Percentiles rank a stretch among this genome's conserved stretches.
Conservation (phyloP, 2,113 vertebrate genomes). For the Thunnus maccoyii region DNA sequence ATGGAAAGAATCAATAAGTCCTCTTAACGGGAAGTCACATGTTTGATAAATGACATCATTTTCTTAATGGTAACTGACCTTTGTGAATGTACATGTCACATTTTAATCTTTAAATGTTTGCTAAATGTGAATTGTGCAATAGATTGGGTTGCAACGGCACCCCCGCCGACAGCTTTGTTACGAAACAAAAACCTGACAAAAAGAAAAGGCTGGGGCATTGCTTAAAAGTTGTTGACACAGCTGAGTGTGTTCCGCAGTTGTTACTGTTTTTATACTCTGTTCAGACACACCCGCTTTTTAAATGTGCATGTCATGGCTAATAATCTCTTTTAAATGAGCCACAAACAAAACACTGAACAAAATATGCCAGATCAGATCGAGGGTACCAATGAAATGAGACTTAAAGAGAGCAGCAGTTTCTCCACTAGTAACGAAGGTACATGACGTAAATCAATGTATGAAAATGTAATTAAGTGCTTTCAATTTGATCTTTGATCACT, state of each 20-base stretch:
- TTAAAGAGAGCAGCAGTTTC: slow-evolving; percentile 21
- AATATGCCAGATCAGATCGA: neutral
- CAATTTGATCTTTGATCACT: slow-evolving; percentile 72
- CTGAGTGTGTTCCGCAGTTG: neutral
- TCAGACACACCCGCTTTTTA: slow-evolving; percentile 33
- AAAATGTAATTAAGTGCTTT: slow-evolving; percentile 81
- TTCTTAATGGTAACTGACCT: slow-evolving; percentile 35
- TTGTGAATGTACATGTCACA: slow-evolving; percentile 23
- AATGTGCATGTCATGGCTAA: slow-evolving; percentile 36
- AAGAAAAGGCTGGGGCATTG: neutral
- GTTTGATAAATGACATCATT: slow-evolving; percentile 55
- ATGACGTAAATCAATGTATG: slow-evolving; percentile 53
- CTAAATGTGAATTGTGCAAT: slow-evolving; percentile 43
- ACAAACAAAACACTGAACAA: neutral
- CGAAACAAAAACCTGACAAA: slow-evolving; percentile 17
- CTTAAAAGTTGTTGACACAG: slow-evolving; percentile 19
- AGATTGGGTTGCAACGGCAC: slow-evolving; percentile 15
- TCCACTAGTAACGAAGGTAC: slow-evolving; percentile 8
- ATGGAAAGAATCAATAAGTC: slow-evolving; percentile 27
- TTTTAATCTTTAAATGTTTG: slow-evolving; percentile 25
- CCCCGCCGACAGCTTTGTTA: neutral
- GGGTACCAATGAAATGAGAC: slow-evolving; percentile 28
- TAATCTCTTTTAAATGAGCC: slow-evolving; percentile 16
- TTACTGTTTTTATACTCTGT: slow-evolving; percentile 22
- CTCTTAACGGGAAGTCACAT: slow-evolving; percentile 26